Evolutionary conservation across 2,113 vertebrate genomes (phyloP), one percentile per base, ranked within the genome.

Genomic region (Theristicus caerulescens): DNA sequence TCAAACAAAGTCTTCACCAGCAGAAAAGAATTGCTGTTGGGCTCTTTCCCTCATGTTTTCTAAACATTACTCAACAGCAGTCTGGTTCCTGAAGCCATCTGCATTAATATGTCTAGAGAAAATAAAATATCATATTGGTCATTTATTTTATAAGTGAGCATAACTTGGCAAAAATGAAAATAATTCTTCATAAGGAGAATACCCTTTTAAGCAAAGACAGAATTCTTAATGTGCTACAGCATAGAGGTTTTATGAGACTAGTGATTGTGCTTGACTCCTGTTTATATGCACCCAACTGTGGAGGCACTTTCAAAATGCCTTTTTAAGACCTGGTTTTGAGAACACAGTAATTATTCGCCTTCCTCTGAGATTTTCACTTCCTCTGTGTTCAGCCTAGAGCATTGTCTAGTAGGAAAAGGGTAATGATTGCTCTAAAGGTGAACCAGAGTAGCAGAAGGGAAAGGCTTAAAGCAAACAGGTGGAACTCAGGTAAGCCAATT

Each of bases 21-120:
- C n/a, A 58, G 44, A 69, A 72, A 70, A 58, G 12, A 64, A 59
- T 81, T 86, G 59, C 79, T n/a, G 51, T 69, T 81, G 40, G 76
- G 55, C 71, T 93, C 21, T 95, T 90, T 69, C n/a, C 44, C 26
- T 93, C n/a, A 7, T 93, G 22, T 82, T 95, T 95, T 74, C 82
- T 93, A 86, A 95, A 78, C 93, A 65, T 65, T 88, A 54, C 61
- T 89, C 73, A 77, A 55, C 29, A 76, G 69, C 54, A 69, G 72
- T 78, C 69, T 94, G 55, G 25, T 58, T 94, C 24, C 38, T 83
- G 76, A 66, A 82, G 64, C 71, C 78, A 61, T 93, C 91, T 94
- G 57, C 29, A 61, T 79, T 80, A 70, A 47, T 65, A 42, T 2
- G 2, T 32, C 69, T 44, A 82, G 40, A 86, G 57, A 86, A 89